Base-by-base conservation (phyloP, 2,888 invertebrate genomes). In the Metopia argyrocephala region DNA sequence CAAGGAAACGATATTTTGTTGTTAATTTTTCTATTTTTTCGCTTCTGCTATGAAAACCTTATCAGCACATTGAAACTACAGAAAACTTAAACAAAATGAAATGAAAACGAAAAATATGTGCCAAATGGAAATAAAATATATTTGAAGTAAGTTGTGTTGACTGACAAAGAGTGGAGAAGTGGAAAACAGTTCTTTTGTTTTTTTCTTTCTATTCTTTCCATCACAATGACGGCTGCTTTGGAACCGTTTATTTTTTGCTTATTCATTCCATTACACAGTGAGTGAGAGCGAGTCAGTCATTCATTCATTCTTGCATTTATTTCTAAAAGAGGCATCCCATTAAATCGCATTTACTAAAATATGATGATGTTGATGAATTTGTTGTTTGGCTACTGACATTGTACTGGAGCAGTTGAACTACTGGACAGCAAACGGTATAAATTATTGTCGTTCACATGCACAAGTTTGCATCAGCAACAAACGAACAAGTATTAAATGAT, bases 321-420 rank as follows among this genome's bases (percentile, higher is more conserved):
- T 70, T 62, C 56, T 69, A 5, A 38, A 54, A 70, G 74, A 66
- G 70, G 66, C 66, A 73, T 50, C 45, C 74, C 25, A 78, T 78
- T 81, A 81, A 81, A 81, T 70, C 61, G 74, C 74, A 75, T 81
- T 81, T 66, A 78, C 74, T 68, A 78, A 81, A 81, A 78, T 81
- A 81, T 78, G 78, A 81, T 81, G 81, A 66, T 74, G 69, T 66
- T 81, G 81, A 70, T 81, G 73, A 74, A 76, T 76, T 71, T 73
- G 76, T 38, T 56, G 38, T 64, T 57, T 52, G 45, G 50, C 48
- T 69, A 62, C 6, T 65, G 65, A 15, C 56, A 45, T 52, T 59
- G 50, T 4, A 56, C 56, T 78, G 54, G 12, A 31, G 38, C 12
- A 25, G 21, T 54, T 56, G 66, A 7, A 62, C 66, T 6, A 61